These are phyloP conservation scores for Tichodroma muraria DNA, from an alignment of 2,113 vertebrate genomes.

Conservation along the genomic window DNA sequence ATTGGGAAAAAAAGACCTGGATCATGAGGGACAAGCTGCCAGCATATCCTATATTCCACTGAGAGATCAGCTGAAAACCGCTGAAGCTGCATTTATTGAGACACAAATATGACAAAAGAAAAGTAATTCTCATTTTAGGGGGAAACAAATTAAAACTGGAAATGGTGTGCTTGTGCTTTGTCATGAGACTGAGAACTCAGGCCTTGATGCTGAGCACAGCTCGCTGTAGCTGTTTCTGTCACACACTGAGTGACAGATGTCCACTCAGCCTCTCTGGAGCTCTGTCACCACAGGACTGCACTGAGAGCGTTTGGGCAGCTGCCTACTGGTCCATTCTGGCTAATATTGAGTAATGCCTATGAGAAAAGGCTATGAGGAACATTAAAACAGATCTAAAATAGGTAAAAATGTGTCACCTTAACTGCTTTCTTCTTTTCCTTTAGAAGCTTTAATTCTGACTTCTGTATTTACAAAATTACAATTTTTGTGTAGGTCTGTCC, in stretches of 20 bases:
- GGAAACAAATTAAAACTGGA: background rate
- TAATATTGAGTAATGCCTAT: background rate
- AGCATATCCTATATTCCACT: background rate
- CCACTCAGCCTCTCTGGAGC: background rate
- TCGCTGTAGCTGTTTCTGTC: background rate
- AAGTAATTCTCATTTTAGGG: background rate
- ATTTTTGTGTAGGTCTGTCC: background rate
- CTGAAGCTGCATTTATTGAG: background rate
- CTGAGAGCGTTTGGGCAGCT: background rate
- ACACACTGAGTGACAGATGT: background rate
- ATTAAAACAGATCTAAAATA: background rate
- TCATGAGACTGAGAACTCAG: background rate
- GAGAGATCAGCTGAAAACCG: background rate
- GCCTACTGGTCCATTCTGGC: background rate
- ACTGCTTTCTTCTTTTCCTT: background rate
- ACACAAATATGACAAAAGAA: background rate
- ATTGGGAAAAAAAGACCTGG: background rate
- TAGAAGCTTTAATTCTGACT: background rate
- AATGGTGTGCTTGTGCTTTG: background rate
- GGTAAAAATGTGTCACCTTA: background rate
- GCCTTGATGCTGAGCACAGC: background rate
- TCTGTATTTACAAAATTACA: background rate
- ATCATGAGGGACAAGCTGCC: background rate
- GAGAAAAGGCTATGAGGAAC: background rate
- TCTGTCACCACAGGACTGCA: accelerated